Evolutionary conservation across 2,797 vertebrate genomes (phyloP).

Genomic region (Hirundo rustica): DNA sequence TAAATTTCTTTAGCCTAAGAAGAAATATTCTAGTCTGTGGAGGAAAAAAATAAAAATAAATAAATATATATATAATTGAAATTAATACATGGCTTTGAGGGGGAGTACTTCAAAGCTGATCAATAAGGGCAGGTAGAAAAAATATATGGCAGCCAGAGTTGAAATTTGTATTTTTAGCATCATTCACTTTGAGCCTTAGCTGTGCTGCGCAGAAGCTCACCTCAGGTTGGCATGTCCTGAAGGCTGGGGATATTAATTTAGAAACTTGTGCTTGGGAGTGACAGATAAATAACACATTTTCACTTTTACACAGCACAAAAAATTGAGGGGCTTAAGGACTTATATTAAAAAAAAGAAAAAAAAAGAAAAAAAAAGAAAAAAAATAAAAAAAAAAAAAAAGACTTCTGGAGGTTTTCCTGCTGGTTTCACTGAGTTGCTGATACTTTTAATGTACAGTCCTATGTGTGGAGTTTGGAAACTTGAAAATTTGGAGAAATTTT

Average conservation of each 20-base stretch:
- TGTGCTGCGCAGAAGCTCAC: background rate
- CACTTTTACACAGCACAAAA: background rate
- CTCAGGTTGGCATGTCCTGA: background rate
- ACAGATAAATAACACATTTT: background rate
- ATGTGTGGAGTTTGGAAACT: too few relatives aligned
- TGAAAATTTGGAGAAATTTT: background rate
- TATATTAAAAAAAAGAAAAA: background rate
- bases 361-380: too few relatives aligned
- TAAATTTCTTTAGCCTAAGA: conserved; percentile 22
- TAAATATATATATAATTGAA: background rate
- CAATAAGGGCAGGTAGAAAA: background rate
- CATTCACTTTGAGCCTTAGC: background rate
- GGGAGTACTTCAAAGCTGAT: background rate
- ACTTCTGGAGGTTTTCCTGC: background rate
- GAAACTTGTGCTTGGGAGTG: background rate
- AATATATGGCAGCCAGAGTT: background rate
- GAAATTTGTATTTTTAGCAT: background rate
- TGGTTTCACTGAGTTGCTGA: background rate
- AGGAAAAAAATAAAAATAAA: too few relatives aligned
- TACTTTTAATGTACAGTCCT: background rate
- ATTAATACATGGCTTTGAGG: background rate
- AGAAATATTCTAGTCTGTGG: background rate
- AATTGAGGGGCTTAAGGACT: background rate
- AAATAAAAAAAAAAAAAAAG: background rate
- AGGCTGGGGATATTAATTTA: background rate